Evolutionary conservation across 2,888 invertebrate species (phyloP), one percentile per base, ranked within the genome.

Genomic region (Phytoseiulus persimilis): DNA sequence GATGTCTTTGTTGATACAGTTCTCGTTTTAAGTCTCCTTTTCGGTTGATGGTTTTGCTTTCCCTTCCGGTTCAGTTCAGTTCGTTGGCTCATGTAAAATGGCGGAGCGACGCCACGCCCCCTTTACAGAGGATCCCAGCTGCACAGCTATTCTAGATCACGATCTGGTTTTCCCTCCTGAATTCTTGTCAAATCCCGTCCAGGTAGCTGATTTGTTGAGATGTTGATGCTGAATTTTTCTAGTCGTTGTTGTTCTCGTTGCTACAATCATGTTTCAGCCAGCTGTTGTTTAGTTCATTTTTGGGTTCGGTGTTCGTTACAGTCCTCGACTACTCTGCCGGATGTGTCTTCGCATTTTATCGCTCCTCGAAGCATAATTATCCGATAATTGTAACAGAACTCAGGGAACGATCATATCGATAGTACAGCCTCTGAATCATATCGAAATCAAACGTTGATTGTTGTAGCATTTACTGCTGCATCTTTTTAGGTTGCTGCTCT

Each of bases 141-240:
- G 33, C 32, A 87, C 87, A 87, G 87, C 87, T 87, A 87, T 87
- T 87, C 87, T 87, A 87, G 87, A 87, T 87, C 87, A 87, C 87
- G 87, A 87, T 87, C 87, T 87, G 32, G 32, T 65, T 65, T 65
- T 65, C 65, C 65, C 65, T 65, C 65, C 65, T 65, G 65, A 65
- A 65, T 65, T 65, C 65, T 65, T 65, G 14, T 65, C 65, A 65
- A 65, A 65, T 65, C 65, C 65, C 65, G 65, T 65, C 65, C 65
- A 23, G 65, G 65, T 65, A 65, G 65, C 65, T 65, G 65, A 65
- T 65, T 65, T 14, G 65, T 65, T 65, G 65, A 39, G 39, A 39
- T 39, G 39, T 39, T 39, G 39, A 39, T 39, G 39, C 39, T 39
- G 39, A 39, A 39, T 6, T 39, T 39, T 39, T 9, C 39, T 39